Evolutionary conservation across 37 sponge, comb jelly and placozoan genomes (phyloP), one percentile per base, ranked within the genome.

Genomic region (Diacarnus erythraeanus): DNA sequence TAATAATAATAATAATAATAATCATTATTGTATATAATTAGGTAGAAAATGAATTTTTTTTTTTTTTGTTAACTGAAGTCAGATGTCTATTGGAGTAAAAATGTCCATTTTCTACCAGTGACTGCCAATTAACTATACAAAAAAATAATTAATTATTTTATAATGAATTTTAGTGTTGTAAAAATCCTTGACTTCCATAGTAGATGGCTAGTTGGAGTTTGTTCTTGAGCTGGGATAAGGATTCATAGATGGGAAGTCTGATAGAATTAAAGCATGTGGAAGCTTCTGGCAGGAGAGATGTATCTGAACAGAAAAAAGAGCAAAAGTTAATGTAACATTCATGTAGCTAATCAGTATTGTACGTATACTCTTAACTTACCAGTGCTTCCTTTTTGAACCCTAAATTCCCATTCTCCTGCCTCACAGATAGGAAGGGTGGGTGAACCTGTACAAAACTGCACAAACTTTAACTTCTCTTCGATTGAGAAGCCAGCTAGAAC

Each of bases 401-500:
- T 31, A 1, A 78, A 33, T 51, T 65, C 47, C 85, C 79, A 84
- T 25, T 78, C 44, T 12, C 85, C 76, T 33, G 42, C 59, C 37
- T 63, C 79, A 18, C 47, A 57, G 74, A 29, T 29, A 10, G 80
- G 90, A 20, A 89, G 76, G 69, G 38, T 74, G 23, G 56, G 41
- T 68, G 41, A 84, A 21, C 90, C 90, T 39, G 85, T 80, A 8
- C 73, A 77, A 44, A 89, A 89, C 42, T 73, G 70, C 0, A 89
- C 71, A 51, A 89, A 89, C 40, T 67, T 61, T 42, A 75, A 44
- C 44, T 36, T 40, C 64, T 78, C 56, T 36, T 89, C 80, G 85
- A 84, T 36, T 29, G 71, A 21, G 64, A 69, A 38, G 37, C 9
- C 37, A 33, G 38, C 35, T 36, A 89, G 43, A 1, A 84, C 42